Evolutionary conservation across 2,113 vertebrate species (phyloP), one percentile per base, ranked within the genome.

Genomic region (Daphoenositta chrysoptera): DNA sequence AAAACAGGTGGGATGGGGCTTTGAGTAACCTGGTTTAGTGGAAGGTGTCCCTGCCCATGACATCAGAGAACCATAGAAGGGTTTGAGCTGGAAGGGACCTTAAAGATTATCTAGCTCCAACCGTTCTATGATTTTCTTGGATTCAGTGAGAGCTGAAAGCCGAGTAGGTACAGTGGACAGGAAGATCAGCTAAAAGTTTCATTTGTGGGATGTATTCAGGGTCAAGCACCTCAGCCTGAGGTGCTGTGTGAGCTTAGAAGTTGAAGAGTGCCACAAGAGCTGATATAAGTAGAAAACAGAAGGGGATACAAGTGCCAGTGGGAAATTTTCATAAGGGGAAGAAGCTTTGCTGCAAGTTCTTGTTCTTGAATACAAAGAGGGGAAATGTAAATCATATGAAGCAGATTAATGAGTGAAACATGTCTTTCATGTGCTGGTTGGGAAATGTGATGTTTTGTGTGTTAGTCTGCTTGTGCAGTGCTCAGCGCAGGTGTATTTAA

Each of bases 251-350:
- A 83, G 31, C 11, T 53, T 53, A 28, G 26, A 40, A 6, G 42
- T 37, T 24, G 56, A 92, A 66, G 56, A 58, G 7, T n/a, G n/a
- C 13, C 27, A 18, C 30, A 83, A 78, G 45, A 78, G 6, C 15
- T 45, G 51, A 26, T 45, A 42, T 0, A 2, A 45, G 15, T 9
- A 54, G 22, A 30, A 39, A 18, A 30, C 22, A 40, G 39, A 19
- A 75, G 3, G 11, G 27, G 9, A 21, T 27, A 45, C 0, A 1
- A 11, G 2, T 26, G 15, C 21, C 13, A 31, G 8, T 13, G n/a
- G 31, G 58, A 61, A 89, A 54, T 14, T 50, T 64, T 60, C 15
- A 3, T 22, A 35, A 53, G 5, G 13, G 10, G 4, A 6, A 64
- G 18, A 79, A 82, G 7, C 9, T 76, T 20, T 87, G 57, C 48